phyloP scores from a whole-genome alignment of 1,140 invertebrate genomes.

The Tetranychus cinnabarinus region DNA sequence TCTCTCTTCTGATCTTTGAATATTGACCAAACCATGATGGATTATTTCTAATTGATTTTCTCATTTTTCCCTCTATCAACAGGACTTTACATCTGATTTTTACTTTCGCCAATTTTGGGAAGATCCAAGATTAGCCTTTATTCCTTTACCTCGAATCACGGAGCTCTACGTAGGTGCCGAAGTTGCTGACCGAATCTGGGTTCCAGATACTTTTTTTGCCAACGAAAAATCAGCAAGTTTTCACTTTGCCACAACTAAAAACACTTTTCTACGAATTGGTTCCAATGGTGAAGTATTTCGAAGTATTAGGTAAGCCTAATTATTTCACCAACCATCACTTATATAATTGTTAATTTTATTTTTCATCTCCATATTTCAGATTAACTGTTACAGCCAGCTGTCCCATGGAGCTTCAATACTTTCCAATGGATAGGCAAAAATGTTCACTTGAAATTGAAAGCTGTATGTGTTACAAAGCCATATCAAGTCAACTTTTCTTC shows the following conservation, averaged over 20 bases:
- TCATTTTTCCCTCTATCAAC: slow-evolving; percentile 5
- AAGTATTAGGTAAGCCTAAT: slow-evolving; percentile 50
- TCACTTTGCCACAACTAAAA: slow-evolving; percentile 87
- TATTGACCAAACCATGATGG: too few relatives aligned
- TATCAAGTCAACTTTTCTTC: not conserved
- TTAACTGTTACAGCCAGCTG: slow-evolving; percentile 4
- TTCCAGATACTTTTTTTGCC: slow-evolving; percentile 89
- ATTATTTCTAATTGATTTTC: not conserved
- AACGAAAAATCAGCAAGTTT: slow-evolving; percentile 90
- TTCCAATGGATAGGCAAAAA: slow-evolving; percentile 23
- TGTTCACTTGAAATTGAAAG: slow-evolving; percentile 29
- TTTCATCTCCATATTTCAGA: not conserved
- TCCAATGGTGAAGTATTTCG: slow-evolving; percentile 77
- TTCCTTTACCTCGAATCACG: slow-evolving; percentile 4
- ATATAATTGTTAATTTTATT: not conserved
- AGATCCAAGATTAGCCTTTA: slow-evolving; percentile 35
- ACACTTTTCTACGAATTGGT: slow-evolving; percentile 87
- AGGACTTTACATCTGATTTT: slow-evolving; percentile 97
- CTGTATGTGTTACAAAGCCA: slow-evolving; percentile 19
- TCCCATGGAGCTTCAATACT: slow-evolving; percentile 22
- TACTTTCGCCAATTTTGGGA: slow-evolving; percentile 97
- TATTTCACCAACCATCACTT: too few relatives aligned
- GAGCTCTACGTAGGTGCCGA: slow-evolving; percentile 13
- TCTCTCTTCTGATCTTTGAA: too few relatives aligned
- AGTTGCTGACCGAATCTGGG: slow-evolving; percentile 7